Percentiles rank a stretch among this genome's conserved stretches.
These are phyloP conservation scores for Chaetophractus vellerosus DNA, from an alignment of 2,797 vertebrate species.

Conservation along the genomic window DNA sequence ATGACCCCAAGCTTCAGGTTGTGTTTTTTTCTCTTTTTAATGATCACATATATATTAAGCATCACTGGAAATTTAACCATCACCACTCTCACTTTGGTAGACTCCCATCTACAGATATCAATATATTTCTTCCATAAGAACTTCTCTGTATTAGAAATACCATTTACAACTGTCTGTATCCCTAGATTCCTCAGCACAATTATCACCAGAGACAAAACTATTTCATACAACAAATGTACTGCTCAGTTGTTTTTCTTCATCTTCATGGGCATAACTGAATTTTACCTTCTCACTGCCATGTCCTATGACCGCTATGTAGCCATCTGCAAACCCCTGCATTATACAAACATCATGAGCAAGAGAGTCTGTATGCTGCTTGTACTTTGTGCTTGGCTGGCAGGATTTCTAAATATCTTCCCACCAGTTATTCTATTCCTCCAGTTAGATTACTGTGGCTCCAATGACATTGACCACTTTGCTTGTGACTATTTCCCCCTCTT, in stretches of 20 bases:
- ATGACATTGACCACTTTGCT: constrained; percentile 81
- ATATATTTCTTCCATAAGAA: constrained; percentile 86
- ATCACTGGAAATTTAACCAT: constrained; percentile 83
- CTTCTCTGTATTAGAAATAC: constrained; percentile 82
- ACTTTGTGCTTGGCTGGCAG: constrained; percentile 75
- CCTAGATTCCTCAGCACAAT: constrained; percentile 69
- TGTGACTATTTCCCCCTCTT: constrained; percentile 83
- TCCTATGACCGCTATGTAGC: constrained; percentile 83
- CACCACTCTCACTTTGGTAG: constrained; percentile 74
- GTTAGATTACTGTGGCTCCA: constrained; percentile 79
- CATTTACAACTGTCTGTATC: constrained; percentile 66
- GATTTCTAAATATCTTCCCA: constrained; percentile 79
- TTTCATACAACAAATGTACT: constrained; percentile 77
- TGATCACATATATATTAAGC: constrained; percentile 76
- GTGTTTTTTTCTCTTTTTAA: constrained; percentile 74
- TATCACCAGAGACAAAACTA: constrained; percentile 69
- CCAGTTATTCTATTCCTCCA: constrained; percentile 71
- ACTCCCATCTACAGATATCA: constrained; percentile 79
- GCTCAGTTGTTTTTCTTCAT: constrained; percentile 82
- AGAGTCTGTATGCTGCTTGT: constrained; percentile 75
- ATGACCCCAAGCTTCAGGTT: constrained; percentile 43
- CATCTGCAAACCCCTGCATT: constrained; percentile 83
- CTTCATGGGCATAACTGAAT: constrained; percentile 80
- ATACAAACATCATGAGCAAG: constrained; percentile 78
- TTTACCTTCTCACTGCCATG: constrained; percentile 82